phyloP scores from a whole-genome alignment of 2,888 invertebrate species.

The Eugnorisma glareosa region DNA sequence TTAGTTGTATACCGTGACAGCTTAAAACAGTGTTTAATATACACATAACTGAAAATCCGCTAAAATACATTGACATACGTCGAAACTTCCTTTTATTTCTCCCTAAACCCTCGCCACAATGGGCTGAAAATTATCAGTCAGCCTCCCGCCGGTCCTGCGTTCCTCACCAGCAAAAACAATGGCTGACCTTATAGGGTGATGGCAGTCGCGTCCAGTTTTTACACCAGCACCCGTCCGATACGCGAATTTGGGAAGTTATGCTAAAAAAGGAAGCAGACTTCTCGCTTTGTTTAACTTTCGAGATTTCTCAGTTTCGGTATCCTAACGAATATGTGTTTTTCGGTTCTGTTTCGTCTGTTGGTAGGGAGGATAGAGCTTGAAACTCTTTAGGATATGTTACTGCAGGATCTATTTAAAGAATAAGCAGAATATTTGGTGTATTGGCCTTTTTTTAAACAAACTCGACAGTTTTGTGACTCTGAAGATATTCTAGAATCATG shows the following conservation, averaged over 20 bases:
- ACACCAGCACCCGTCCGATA: constrained; percentile 66
- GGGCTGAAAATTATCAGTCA: constrained; percentile 29
- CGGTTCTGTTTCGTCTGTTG: not conserved
- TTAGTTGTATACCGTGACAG: too few species aligned
- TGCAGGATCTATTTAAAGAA: not conserved
- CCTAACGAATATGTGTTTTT: constrained; percentile 46
- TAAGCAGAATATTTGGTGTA: too few species aligned
- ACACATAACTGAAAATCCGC: not conserved
- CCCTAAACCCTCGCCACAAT: constrained; percentile 18
- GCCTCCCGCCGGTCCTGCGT: constrained; percentile 63
- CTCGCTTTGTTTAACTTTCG: constrained; percentile 54
- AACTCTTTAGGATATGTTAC: not conserved
- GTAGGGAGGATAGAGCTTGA: not conserved
- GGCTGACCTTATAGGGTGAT: constrained; percentile 81
- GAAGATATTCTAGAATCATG: too few species aligned
- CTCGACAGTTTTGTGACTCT: too few species aligned
- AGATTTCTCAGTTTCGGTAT: constrained; percentile 32
- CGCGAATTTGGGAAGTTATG: constrained; percentile 74
- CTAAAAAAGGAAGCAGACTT: constrained; percentile 71
- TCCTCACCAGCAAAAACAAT: constrained; percentile 79
- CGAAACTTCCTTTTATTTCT: constrained; percentile 16
- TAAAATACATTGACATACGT: not conserved
- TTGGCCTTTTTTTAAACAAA: too few species aligned
- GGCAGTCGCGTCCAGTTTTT: constrained; percentile 75
- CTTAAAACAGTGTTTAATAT: too few species aligned